Conservation (phyloP, 1,140 invertebrate species). For the Aphelinus certus region DNA sequence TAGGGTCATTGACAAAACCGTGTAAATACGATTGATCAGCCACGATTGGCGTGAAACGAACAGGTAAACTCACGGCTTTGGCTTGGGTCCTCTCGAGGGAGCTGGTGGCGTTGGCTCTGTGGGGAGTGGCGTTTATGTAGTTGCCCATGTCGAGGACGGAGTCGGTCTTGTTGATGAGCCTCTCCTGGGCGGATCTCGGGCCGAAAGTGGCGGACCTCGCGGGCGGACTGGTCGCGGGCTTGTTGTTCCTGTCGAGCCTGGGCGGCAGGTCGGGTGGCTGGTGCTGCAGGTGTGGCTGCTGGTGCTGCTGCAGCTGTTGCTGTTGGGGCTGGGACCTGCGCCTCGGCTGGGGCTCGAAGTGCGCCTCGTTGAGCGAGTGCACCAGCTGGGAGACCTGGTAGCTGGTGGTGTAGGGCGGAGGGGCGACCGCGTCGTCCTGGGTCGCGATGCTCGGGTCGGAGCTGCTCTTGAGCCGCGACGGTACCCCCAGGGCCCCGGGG, state of each 20-base stretch:
- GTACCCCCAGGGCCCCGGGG: conserved; percentile 68
- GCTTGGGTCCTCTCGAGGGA: conserved; percentile 69
- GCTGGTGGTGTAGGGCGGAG: conserved; percentile 67
- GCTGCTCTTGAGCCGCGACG: conserved; percentile 82
- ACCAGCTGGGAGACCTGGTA: conserved; percentile 61
- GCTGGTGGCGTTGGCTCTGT: conserved; percentile 62
- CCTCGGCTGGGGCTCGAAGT: conserved; percentile 58
- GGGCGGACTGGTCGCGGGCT: conserved; percentile 68
- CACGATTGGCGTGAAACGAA: background rate
- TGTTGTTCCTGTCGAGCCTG: conserved; percentile 79
- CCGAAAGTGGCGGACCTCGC: conserved; percentile 22
- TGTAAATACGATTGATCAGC: background rate
- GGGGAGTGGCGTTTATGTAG: conserved; percentile 68
- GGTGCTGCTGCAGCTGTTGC: conserved; percentile 15
- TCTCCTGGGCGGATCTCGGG: conserved; percentile 68
- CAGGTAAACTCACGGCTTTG: conserved; percentile 65
- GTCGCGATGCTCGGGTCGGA: conserved; percentile 88
- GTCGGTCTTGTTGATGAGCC: conserved; percentile 64
- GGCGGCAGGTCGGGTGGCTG: conserved; percentile 80
- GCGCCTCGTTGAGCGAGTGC: conserved; percentile 23
- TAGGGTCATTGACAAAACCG: too few species aligned
- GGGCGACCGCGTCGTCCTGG: conserved; percentile 69
- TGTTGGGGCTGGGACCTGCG: conserved; percentile 58
- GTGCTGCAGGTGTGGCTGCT: conserved; percentile 24
- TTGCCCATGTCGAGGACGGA: conserved; percentile 66